Evolutionary conservation across 1,140 invertebrate species (phyloP).

Genomic region (Calycopis cecrops): DNA sequence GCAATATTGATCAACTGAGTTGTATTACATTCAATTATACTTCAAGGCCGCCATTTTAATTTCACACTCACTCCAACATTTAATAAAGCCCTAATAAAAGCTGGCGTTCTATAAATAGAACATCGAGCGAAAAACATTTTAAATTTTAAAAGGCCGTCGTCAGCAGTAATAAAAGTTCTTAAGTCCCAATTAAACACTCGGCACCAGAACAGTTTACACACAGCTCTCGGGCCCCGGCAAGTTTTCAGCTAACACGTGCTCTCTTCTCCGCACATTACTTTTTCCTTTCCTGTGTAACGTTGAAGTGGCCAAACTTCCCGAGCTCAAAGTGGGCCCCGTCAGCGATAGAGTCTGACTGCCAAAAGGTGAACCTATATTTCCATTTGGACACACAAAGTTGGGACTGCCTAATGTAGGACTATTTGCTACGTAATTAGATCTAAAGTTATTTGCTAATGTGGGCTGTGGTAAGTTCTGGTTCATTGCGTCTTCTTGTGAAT

Average conservation of each 20-base stretch:
- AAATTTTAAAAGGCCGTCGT: constrained; percentile 11
- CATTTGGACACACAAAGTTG: constrained; percentile 68
- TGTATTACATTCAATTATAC: background rate
- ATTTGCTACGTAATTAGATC: constrained; percentile 53
- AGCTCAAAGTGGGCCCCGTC: constrained; percentile 59
- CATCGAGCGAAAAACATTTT: background rate
- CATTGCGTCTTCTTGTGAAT: constrained; percentile 54
- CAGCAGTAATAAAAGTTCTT: constrained; percentile 12
- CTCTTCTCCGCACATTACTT: constrained; percentile 57
- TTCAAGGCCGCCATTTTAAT: background rate
- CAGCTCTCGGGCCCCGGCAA: constrained; percentile 65
- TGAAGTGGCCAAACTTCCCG: constrained; percentile 55
- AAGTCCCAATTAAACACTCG: constrained; percentile 14
- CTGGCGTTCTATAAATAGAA: constrained; percentile 1
- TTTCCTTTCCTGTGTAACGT: constrained; percentile 65
- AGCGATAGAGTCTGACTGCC: constrained; percentile 55
- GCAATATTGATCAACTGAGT: background rate
- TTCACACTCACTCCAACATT: background rate
- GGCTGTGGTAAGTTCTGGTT: constrained; percentile 56
- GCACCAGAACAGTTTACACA: constrained; percentile 35
- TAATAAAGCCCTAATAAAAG: background rate
- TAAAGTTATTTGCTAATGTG: constrained; percentile 49
- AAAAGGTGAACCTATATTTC: constrained; percentile 53
- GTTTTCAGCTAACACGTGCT: constrained; percentile 64
- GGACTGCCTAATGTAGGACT: constrained; percentile 66